Evolutionary conservation across 2,888 invertebrate genomes (phyloP), one percentile per base, ranked within the genome.

Genomic region (Physocephala rufipes): DNA sequence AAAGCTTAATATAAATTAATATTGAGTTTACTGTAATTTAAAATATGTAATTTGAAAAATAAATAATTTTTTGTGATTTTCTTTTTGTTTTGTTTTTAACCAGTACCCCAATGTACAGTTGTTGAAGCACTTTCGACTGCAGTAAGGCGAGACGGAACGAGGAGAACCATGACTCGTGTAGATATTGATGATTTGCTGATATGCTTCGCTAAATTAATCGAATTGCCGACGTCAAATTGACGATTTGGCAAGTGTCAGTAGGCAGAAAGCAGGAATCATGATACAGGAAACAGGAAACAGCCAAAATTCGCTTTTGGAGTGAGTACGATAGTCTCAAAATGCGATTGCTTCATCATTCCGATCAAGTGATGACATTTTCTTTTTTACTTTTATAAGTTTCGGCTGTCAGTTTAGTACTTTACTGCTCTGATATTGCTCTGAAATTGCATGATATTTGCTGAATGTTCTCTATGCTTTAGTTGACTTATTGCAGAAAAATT

Each of bases 41-140:
- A 74, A 63, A 63, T 73, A 64, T 69, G 66, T 71, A 71, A 65
- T 63, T 69, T 71, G 67, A 68, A 36, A 73, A 74, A 73, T 76
- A 74, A n/a, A n/a, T 73, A 71, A 45, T 64, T 71, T 71, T 73
- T 76, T 74, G 80, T 77, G 75, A 74, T 75, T 77, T 77, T 75
- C 77, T 78, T 71, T 76, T 73, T 76, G 76, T 76, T 77, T 78
- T 81, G 79, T 82, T 79, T 76, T 74, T 76, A 84, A 84, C 83
- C 84, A 85, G 84, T 85, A 85, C 85, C 85, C 86, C 83, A 85
- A 84, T 81, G 79, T 81, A 80, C 78, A 81, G 76, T 78, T 81
- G 81, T 78, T 77, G 78, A 74, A 73, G 66, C 75, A 72, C 67
- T 55, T 36, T 36, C 9, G 36, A 73, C 67, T 72, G 69, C 74